These are phyloP conservation scores for Pangasius mekongensis DNA, from an alignment of 2,797 vertebrate species.

Conservation along the genomic window DNA sequence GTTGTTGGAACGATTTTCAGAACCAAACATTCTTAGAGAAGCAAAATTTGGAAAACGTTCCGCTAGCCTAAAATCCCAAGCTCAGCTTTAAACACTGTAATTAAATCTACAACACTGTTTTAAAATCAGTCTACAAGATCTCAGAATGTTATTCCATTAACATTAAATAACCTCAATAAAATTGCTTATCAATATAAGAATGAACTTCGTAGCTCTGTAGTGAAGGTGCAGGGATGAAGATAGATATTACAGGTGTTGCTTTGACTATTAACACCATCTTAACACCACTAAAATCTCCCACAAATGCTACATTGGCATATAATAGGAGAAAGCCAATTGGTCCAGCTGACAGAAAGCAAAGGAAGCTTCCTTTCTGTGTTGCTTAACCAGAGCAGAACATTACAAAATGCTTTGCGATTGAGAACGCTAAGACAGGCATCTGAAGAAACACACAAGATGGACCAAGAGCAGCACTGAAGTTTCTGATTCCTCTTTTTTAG, in stretches of 20 bases:
- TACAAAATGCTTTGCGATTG: background rate
- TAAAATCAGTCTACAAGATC: background rate
- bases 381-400: background rate
- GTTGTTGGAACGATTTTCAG: background rate
- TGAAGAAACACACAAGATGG: background rate
- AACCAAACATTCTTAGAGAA: background rate
- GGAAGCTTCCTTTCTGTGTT: background rate
- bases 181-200: background rate
- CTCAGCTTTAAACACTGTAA: background rate
- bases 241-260: background rate
- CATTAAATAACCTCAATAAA: background rate
- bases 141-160: background rate
- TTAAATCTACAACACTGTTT: background rate
- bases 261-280: background rate
- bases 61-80: background rate
- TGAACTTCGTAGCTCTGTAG: background rate
- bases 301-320: background rate
- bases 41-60: background rate
- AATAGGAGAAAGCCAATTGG: background rate
- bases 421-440: background rate
- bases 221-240: background rate
- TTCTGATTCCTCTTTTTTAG: slow-evolving; percentile 15
- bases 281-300: background rate
- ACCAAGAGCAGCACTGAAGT: background rate
- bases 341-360: background rate